These are phyloP conservation scores for Lepisosteus oculatus DNA, from an alignment of 2,113 vertebrate species.

Conservation along the genomic window DNA sequence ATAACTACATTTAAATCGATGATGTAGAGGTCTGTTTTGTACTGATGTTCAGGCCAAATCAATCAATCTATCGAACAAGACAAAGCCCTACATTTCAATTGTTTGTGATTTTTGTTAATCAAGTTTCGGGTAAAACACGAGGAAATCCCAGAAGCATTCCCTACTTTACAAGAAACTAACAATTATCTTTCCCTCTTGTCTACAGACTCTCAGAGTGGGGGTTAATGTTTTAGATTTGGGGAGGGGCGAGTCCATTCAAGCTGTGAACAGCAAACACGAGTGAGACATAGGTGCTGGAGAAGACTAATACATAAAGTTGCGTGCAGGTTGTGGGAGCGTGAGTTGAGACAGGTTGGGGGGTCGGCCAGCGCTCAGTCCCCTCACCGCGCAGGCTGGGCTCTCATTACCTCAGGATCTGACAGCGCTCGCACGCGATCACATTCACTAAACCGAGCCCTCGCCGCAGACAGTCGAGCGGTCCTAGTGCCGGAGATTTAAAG, in stretches of 20 bases:
- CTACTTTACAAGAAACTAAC: no score
- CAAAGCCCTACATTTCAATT: no score
- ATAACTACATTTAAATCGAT: no score
- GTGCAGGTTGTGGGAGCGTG: constrained; percentile 1
- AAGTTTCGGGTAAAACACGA: no score
- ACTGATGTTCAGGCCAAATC: no score
- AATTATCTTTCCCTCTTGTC: no score
- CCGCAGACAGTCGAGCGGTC: background rate
- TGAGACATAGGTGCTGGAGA: background rate
- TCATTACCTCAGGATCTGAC: constrained; percentile 20
- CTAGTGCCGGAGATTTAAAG: constrained; percentile 6
- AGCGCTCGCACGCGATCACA: constrained; percentile 26
- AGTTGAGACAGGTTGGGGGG: background rate
- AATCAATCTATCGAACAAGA: no score
- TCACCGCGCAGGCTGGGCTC: constrained; percentile 4
- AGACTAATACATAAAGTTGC: constrained; percentile 16
- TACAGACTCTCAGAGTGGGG: background rate
- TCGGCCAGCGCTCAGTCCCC: background rate
- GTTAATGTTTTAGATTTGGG: background rate
- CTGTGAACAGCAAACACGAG: background rate
- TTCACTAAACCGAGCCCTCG: background rate
- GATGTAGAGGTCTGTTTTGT: no score
- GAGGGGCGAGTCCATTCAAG: background rate
- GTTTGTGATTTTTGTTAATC: no score
- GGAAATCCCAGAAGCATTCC: no score